Conservation (phyloP, 2,888 invertebrate species). For the Apodemia mormo region DNA sequence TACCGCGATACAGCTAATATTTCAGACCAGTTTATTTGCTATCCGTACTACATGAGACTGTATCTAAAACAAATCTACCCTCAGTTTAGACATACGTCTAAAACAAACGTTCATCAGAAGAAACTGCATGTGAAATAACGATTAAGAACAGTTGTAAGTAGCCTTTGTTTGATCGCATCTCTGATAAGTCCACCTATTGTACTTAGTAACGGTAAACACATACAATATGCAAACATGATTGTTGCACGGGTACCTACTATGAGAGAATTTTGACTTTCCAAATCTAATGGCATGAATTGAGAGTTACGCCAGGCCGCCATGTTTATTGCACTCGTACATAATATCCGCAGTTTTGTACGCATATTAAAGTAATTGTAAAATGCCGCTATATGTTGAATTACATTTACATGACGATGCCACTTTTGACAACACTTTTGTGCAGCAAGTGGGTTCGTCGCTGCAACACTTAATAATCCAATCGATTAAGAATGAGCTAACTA, state of each 20-base stretch:
- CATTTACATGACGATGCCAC: no score
- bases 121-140: constrained; percentile 79
- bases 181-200: constrained; percentile 68
- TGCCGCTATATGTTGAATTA: no score
- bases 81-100: constrained; percentile 58
- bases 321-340: not conserved
- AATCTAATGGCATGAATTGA: constrained; percentile 18
- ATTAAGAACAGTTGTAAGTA: constrained; percentile 80
- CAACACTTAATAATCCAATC: no score
- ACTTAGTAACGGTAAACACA: constrained; percentile 47
- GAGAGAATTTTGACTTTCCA: constrained; percentile 34
- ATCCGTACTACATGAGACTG: not conserved
- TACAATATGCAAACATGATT: constrained; percentile 45
- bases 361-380: not conserved
- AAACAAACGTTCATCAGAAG: constrained; percentile 61
- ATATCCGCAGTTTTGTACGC: not conserved
- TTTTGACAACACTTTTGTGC: no score
- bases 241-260: constrained; percentile 34
- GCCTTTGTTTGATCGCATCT: constrained; percentile 73
- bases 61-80: constrained; percentile 40
- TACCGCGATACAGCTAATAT: no score
- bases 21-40: constrained; percentile 2
- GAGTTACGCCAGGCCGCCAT: not conserved
- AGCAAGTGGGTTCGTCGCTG: no score
- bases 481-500: no score